Evolutionary conservation across 1,140 invertebrate genomes (phyloP).

Genomic region (Procambarus clarkii): DNA sequence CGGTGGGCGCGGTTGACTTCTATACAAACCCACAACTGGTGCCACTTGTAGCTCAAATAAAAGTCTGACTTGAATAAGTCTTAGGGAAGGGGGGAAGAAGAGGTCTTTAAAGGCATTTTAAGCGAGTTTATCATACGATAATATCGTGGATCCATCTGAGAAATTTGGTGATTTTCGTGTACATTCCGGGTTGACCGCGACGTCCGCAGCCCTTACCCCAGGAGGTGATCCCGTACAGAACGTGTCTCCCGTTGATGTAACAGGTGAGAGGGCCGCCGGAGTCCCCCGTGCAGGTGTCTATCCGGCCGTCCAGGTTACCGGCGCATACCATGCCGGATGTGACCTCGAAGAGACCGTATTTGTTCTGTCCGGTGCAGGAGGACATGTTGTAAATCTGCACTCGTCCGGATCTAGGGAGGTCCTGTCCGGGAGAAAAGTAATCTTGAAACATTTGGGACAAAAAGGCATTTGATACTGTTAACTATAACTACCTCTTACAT

Average conservation of each 20-base stretch:
- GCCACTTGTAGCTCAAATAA: too few species aligned
- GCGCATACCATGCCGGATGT: constrained; percentile 88
- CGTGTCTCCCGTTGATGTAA: constrained; percentile 69
- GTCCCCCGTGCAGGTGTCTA: constrained; percentile 93
- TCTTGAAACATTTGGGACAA: neutral
- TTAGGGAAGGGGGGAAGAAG: too few species aligned
- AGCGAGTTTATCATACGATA: constrained; percentile 2
- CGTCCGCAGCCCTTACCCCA: constrained; percentile 76
- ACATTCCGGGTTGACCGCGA: constrained; percentile 76
- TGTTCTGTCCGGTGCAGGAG: constrained; percentile 35
- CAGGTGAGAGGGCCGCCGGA: constrained; percentile 84
- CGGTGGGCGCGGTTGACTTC: too few species aligned
- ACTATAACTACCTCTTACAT: too few species aligned
- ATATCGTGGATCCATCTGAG: constrained; percentile 67
- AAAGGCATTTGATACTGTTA: too few species aligned
- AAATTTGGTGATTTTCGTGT: constrained; percentile 78
- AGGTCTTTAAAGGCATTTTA: too few species aligned
- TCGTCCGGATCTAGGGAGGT: constrained; percentile 38
- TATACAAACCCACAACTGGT: too few species aligned
- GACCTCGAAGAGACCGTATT: constrained; percentile 61
- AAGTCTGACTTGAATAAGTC: too few species aligned
- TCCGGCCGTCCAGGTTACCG: constrained; percentile 86
- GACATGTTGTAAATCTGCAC: constrained; percentile 60
- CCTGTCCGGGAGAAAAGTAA: constrained; percentile 9
- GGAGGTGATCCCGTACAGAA: constrained; percentile 75